Evolutionary conservation across 2,797 vertebrate species (phyloP).

Genomic region (Alcedo atthis): DNA sequence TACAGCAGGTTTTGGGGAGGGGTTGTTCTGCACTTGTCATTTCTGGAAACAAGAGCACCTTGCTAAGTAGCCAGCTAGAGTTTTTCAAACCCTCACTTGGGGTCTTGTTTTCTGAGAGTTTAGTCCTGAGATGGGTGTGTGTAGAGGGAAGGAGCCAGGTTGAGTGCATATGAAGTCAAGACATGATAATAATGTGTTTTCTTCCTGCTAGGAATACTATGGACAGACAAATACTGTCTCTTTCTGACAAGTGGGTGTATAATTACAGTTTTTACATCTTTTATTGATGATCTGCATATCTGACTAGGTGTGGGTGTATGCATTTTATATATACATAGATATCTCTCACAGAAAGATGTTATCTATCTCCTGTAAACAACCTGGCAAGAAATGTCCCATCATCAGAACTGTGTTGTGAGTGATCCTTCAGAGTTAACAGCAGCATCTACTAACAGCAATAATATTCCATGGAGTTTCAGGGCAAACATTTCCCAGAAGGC

Average conservation of each 20-base stretch:
- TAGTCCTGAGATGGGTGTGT: neutral
- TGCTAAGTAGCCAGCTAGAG: too few relatives aligned
- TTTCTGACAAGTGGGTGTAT: neutral
- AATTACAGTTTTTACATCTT: neutral
- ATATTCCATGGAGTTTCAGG: neutral
- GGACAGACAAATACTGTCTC: neutral
- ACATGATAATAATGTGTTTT: neutral
- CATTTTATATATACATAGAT: neutral
- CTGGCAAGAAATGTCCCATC: neutral
- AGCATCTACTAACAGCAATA: neutral
- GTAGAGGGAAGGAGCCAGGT: neutral
- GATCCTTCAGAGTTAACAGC: neutral
- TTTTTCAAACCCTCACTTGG: neutral
- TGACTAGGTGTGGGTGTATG: neutral
- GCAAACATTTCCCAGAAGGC: slow-evolving; percentile 2
- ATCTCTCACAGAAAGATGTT: neutral
- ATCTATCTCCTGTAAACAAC: neutral
- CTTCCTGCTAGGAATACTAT: neutral
- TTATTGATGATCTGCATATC: neutral
- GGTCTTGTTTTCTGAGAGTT: neutral
- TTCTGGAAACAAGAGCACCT: neutral
- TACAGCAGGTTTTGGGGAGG: neutral
- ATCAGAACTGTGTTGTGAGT: neutral
- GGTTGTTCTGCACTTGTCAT: neutral
- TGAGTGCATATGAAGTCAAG: neutral